phyloP scores from a whole-genome alignment of 2,797 vertebrate species.

The Lepus oiostolus region DNA sequence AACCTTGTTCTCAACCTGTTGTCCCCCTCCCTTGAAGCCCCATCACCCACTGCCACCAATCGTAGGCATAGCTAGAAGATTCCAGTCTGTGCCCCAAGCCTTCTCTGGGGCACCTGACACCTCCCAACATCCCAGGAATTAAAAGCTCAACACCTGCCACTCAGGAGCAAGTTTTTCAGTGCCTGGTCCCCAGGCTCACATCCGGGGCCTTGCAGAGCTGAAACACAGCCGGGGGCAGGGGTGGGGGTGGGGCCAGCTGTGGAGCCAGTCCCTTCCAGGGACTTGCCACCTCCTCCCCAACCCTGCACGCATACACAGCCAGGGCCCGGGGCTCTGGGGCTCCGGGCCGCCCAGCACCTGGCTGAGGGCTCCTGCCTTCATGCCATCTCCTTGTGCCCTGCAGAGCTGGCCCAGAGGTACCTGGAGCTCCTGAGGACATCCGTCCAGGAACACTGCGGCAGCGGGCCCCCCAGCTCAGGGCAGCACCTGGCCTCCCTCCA shows the following conservation, averaged over 20 bases:
- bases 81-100: neutral
- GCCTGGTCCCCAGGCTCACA: neutral
- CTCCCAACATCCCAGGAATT: neutral
- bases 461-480: neutral
- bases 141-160: neutral
- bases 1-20: neutral
- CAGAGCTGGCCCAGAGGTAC: conserved; percentile 91
- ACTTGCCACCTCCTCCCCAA: neutral
- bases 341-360: neutral
- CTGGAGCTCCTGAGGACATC: conserved; percentile 80
- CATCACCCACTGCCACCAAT: too few species aligned
- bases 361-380: neutral
- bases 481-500: conserved; percentile 84
- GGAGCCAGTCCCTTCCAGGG: neutral
- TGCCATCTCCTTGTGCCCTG: neutral
- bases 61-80: neutral
- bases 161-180: neutral
- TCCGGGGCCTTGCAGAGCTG: neutral
- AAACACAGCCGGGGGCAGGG: neutral
- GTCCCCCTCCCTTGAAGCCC: neutral
- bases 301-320: neutral
- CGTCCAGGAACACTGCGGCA: conserved; percentile 85
- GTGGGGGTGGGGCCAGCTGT: neutral
- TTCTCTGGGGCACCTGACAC: neutral
- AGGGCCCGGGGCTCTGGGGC: neutral